Conservation (phyloP, 2,888 invertebrate species). For the Siphlonurus alternatus region DNA sequence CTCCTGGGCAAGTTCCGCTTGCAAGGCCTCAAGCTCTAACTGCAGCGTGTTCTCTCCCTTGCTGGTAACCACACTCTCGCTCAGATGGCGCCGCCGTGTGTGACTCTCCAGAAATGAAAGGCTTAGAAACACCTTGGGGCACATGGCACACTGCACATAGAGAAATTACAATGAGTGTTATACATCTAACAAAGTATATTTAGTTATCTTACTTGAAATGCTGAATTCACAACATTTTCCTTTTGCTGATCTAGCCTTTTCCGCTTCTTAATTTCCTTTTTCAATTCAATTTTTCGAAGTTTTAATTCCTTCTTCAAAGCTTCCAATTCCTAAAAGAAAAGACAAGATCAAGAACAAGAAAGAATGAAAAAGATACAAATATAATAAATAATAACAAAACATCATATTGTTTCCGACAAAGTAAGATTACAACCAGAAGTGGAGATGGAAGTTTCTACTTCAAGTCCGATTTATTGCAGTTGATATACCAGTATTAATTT, state of each 20-base stretch:
- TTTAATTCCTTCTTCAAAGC: neutral
- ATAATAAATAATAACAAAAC: too few relatives aligned
- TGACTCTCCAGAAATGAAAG: neutral
- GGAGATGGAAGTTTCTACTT: too few relatives aligned
- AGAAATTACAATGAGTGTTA: too few relatives aligned
- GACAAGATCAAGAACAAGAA: too few relatives aligned
- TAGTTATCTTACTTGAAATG: neutral
- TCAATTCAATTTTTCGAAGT: neutral
- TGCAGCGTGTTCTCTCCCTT: neutral
- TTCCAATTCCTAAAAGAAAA: neutral
- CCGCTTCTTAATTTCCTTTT: neutral
- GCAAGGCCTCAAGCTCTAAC: neutral
- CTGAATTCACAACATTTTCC: neutral
- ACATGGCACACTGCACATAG: neutral
- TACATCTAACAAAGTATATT: too few relatives aligned
- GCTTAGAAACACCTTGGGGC: neutral
- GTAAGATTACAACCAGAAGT: too few relatives aligned
- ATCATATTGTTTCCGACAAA: too few relatives aligned
- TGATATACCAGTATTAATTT: too few relatives aligned
- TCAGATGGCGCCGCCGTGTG: neutral
- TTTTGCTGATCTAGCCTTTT: neutral
- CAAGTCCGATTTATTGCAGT: too few relatives aligned
- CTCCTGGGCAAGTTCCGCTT: neutral
- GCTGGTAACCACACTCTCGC: neutral
- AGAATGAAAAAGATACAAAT: too few relatives aligned